phyloP scores from a whole-genome alignment of 2,888 invertebrate genomes.

The Dynastes tityus region DNA sequence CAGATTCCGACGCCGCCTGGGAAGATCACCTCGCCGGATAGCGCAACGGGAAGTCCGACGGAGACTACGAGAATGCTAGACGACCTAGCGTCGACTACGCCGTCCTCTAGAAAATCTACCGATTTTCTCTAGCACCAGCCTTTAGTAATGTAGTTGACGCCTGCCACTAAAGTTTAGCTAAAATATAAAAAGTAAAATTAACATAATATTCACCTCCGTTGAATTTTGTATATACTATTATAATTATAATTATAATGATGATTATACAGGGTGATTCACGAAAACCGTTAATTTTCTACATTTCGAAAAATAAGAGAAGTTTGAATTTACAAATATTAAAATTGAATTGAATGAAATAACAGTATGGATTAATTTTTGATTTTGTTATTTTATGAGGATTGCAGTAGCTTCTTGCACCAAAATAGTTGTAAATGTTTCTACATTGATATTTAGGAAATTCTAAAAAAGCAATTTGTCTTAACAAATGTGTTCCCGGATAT shows the following conservation, averaged over 20 bases:
- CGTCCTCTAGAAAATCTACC: conserved; percentile 70
- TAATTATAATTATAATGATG: conserved; percentile 35
- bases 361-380: too few species aligned
- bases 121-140: conserved; percentile 69
- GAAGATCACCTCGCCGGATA: conserved; percentile 67
- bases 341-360: too few species aligned
- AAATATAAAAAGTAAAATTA: conserved; percentile 47
- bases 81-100: conserved; percentile 67
- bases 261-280: conserved; percentile 15
- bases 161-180: conserved; percentile 59
- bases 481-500: too few species aligned
- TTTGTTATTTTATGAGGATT: too few species aligned
- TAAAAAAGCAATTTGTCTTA: too few species aligned
- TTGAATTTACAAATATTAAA: not conserved
- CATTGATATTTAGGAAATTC: too few species aligned
- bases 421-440: too few species aligned
- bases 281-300: not conserved
- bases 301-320: not conserved
- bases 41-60: conserved; percentile 73
- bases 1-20: conserved; percentile 65
- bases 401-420: too few species aligned
- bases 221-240: conserved; percentile 55
- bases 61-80: conserved; percentile 74
- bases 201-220: conserved; percentile 51
- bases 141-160: conserved; percentile 58